A percentile compares a stretch with the other conserved stretches of the same genome.
Evolutionary conservation across 1,140 invertebrate genomes (phyloP).

Genomic region (Aphaenogaster floridana): DNA sequence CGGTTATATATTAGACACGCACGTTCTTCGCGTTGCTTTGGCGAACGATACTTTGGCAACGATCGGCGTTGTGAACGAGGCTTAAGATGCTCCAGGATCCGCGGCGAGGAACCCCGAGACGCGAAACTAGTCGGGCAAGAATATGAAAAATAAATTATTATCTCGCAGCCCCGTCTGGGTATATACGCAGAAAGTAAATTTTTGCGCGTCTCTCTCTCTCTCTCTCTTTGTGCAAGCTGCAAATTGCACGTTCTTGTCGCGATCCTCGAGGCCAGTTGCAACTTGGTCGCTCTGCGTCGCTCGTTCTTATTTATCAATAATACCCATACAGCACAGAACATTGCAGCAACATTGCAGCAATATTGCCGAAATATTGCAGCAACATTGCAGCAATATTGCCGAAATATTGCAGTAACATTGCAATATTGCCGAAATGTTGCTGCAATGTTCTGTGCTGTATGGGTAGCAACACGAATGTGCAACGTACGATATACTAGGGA

Average conservation of each 20-base stretch:
- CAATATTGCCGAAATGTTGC: no score
- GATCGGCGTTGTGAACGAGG: conserved; percentile 49
- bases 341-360: no score
- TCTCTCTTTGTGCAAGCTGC: not conserved
- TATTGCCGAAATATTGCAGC: no score
- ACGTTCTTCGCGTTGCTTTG: not conserved
- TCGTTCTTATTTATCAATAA: not conserved
- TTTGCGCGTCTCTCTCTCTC: not conserved
- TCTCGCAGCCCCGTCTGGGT: conserved; percentile 16
- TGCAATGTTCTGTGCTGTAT: no score
- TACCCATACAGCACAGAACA: no score
- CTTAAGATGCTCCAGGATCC: conserved; percentile 55
- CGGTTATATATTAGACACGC: not conserved
- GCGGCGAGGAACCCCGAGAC: conserved; percentile 51
- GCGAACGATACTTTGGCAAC: not conserved
- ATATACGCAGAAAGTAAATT: conserved; percentile 28
- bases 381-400: no score
- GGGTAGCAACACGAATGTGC: no score
- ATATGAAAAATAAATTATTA: conserved; percentile 64
- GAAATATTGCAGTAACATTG: no score
- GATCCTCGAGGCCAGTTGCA: not conserved
- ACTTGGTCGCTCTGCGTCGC: no score
- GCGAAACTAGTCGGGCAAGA: conserved; percentile 64
- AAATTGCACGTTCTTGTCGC: not conserved
- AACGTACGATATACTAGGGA: not conserved